These are phyloP conservation scores for Notospermus geniculatus DNA, from an alignment of 1,140 invertebrate species.

Conservation along the genomic window DNA sequence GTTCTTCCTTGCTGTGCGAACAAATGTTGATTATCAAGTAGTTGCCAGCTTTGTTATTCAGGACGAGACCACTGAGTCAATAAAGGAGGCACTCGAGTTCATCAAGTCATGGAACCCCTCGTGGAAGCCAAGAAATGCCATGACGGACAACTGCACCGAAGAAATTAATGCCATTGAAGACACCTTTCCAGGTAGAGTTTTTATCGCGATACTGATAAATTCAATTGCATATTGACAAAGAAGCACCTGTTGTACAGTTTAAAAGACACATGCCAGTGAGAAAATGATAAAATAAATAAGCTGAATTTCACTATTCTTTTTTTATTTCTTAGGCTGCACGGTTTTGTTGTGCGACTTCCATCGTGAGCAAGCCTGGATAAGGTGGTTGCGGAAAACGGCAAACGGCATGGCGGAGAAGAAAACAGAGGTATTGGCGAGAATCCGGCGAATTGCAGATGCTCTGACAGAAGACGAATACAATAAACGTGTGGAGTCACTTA, in stretches of 20 bases:
- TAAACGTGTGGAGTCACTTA: too few relatives aligned
- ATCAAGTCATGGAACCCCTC: conserved; percentile 25
- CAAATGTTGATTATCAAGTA: conserved; percentile 24
- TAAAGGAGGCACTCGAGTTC: conserved; percentile 20
- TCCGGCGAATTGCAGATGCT: background rate
- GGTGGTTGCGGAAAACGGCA: background rate
- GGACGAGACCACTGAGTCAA: conserved; percentile 17
- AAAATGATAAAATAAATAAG: too few relatives aligned
- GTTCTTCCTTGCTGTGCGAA: conserved; percentile 27
- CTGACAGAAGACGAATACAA: too few relatives aligned
- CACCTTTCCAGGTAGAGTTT: conserved; percentile 10
- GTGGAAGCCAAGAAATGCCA: conserved; percentile 17
- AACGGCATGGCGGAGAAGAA: background rate
- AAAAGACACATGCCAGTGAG: too few relatives aligned
- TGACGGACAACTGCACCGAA: background rate
- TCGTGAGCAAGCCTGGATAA: background rate
- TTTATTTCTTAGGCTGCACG: background rate
- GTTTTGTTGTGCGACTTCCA: background rate
- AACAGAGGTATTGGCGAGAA: background rate
- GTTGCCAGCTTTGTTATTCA: conserved; percentile 25
- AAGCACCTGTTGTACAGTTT: too few relatives aligned
- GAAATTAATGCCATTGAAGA: conserved; percentile 9
- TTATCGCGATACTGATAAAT: too few relatives aligned
- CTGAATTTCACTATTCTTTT: background rate
- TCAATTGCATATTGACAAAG: too few relatives aligned